Conservation (phyloP, 2,797 vertebrate genomes). For the Gouania willdenowi region DNA sequence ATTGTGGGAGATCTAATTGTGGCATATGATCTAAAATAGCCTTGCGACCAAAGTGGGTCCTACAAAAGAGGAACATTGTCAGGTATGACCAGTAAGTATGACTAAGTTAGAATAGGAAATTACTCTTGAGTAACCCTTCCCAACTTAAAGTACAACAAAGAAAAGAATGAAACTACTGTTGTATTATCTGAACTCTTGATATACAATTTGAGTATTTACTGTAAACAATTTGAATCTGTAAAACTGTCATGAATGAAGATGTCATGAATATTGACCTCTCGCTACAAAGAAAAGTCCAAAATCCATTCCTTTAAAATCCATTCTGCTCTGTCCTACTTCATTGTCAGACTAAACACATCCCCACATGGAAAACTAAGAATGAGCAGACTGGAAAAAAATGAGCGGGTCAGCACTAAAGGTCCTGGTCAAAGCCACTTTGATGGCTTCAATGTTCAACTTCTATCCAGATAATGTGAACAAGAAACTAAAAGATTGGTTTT, state of each 20-base stretch:
- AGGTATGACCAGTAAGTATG: no score
- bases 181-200: constrained; percentile 5
- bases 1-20: no score
- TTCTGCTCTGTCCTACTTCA: constrained; percentile 41
- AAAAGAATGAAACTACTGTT: not conserved
- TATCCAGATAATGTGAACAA: constrained; percentile 10
- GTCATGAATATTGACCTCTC: constrained; percentile 43
- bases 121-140: no score
- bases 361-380: constrained; percentile 48
- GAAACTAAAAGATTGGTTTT: constrained; percentile 6
- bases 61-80: no score
- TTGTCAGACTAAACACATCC: constrained; percentile 53
- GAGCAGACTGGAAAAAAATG: constrained; percentile 53
- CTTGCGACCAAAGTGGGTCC: no score
- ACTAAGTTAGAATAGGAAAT: no score
- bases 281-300: constrained; percentile 25
- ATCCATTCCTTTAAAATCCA: constrained; percentile 42
- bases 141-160: no score
- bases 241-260: constrained; percentile 29
- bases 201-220: not conserved
- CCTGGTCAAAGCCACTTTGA: constrained; percentile 19
- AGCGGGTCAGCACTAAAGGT: constrained; percentile 40
- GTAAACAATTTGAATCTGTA: constrained; percentile 13
- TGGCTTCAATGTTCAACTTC: constrained; percentile 9
- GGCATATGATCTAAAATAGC: no score